Conservation (phyloP, 2,888 invertebrate genomes). For the Netelia inedita region DNA sequence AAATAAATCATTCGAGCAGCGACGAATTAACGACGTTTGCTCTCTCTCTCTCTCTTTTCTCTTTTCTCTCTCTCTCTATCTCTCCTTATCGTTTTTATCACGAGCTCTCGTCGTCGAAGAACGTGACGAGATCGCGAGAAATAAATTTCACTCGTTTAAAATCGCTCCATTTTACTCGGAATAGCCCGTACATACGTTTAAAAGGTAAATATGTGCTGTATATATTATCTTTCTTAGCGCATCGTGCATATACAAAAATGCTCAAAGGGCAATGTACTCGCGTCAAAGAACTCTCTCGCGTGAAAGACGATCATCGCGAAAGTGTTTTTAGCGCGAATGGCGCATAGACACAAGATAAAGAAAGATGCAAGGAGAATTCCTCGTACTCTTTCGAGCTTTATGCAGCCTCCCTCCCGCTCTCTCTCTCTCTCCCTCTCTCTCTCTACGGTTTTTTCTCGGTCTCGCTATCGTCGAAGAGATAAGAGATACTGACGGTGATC, state of each 20-base stretch:
- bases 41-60: too few species aligned
- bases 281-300: constrained; percentile 10
- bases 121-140: neutral
- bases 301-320: constrained; percentile 25
- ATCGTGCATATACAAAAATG: neutral
- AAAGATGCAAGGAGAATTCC: constrained; percentile 7
- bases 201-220: neutral
- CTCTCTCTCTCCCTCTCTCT: constrained; percentile 13
- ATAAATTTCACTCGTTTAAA: neutral
- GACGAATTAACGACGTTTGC: too few species aligned
- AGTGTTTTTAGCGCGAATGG: constrained; percentile 33
- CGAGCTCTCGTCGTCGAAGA: too few species aligned
- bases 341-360: constrained; percentile 31
- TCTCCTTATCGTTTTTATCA: too few species aligned
- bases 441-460: neutral
- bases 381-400: constrained; percentile 26
- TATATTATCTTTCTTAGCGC: neutral
- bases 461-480: constrained; percentile 16
- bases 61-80: too few species aligned
- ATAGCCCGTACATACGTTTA: neutral
- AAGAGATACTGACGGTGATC: constrained; percentile 17
- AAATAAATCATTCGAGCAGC: neutral
- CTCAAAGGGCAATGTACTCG: constrained; percentile 19
- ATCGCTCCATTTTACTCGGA: neutral
- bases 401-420: neutral